Evolutionary conservation across 2,797 vertebrate genomes (phyloP).

Genomic region (Danio tinwini): DNA sequence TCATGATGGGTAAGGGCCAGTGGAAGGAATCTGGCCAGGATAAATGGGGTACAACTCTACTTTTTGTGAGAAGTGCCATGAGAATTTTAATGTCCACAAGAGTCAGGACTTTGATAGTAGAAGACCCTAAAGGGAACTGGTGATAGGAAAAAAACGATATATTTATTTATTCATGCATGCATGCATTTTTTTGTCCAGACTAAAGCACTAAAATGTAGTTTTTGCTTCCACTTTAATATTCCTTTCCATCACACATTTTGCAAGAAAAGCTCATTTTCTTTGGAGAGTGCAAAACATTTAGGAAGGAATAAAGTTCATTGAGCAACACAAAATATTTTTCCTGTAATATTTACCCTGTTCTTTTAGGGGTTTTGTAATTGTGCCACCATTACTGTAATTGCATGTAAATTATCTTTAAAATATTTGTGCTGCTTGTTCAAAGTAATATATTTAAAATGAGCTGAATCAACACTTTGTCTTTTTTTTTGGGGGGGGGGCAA

Average conservation of each 20-base stretch:
- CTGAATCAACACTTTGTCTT: too few species aligned
- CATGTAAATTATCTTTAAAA: not conserved
- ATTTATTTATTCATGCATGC: not conserved
- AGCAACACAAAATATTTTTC: not conserved
- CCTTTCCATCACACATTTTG: not conserved
- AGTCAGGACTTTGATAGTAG: not conserved
- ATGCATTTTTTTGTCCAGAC: not conserved
- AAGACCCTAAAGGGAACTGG: not conserved
- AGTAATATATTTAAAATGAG: too few species aligned
- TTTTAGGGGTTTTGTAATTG: not conserved
- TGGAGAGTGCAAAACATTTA: not conserved
- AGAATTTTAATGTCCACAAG: too few species aligned
- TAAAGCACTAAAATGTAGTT: not conserved
- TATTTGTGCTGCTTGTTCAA: not conserved
- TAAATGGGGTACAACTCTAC: too few species aligned
- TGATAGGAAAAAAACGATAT: not conserved
- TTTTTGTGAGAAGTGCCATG: too few species aligned
- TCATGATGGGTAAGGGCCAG: too few species aligned
- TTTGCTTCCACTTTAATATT: not conserved
- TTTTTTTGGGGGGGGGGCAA: too few species aligned
- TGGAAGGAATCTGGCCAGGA: too few species aligned
- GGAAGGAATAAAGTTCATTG: not conserved
- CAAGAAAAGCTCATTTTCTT: not conserved
- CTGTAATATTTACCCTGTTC: not conserved
- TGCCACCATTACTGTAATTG: not conserved